These are phyloP conservation scores for Cynopterus sphinx DNA, from an alignment of 2,797 vertebrate species.

Conservation along the genomic window DNA sequence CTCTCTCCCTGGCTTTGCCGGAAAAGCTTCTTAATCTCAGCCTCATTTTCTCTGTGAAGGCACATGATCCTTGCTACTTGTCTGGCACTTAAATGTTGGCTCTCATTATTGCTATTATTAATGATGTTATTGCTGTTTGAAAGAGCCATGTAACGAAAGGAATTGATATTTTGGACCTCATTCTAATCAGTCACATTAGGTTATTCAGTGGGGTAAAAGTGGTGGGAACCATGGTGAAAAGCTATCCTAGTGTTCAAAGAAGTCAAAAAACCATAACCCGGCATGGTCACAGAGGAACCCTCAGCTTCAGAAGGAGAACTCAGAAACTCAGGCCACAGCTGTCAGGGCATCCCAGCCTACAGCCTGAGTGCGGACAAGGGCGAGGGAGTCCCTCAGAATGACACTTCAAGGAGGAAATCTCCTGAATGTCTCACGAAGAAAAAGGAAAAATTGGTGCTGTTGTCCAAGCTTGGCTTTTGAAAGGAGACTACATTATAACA, in stretches of 20 bases:
- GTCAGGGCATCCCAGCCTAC: not conserved
- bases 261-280: not conserved
- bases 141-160: not conserved
- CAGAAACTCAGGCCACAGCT: not conserved
- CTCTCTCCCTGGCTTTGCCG: not conserved
- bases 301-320: not conserved
- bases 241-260: not conserved
- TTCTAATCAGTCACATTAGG: not conserved
- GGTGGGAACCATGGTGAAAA: not conserved
- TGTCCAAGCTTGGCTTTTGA: not conserved
- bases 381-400: not conserved
- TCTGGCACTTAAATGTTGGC: constrained; percentile 5
- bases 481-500: not conserved
- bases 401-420: not conserved
- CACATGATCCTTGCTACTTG: not conserved
- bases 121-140: not conserved
- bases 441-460: not conserved
- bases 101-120: not conserved
- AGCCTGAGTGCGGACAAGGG: not conserved
- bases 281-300: not conserved
- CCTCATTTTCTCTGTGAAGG: not conserved
- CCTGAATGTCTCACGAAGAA: not conserved
- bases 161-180: not conserved
- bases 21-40: not conserved
- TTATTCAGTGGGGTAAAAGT: not conserved